Evolutionary conservation across 2,888 invertebrate species (phyloP), one percentile per base, ranked within the genome.

Genomic region (Eurois occulta): DNA sequence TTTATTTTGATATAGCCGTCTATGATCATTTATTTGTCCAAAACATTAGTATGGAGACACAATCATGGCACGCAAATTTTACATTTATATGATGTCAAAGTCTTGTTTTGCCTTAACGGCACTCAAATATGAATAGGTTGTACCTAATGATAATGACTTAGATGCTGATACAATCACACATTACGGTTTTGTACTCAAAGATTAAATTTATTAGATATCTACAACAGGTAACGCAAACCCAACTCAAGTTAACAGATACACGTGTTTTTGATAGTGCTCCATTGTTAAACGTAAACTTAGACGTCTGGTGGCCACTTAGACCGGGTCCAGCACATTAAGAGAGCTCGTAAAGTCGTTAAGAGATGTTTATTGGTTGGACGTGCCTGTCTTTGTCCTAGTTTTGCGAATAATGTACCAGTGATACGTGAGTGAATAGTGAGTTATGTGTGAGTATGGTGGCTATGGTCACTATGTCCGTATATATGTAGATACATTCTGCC

Each of bases 331-430:
- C 88, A 91, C 93, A 93, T 94, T 94, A 93, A 92, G 92, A 90
- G 89, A 89, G 90, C 89, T 92, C 91, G 90, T 91, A 86, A 88
- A 91, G 91, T 92, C 91, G 92, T 95, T 94, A 93, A 90, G 88
- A 88, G 88, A 93, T 93, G 93, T 94, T 94, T 95, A 95, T 94
- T 91, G 92, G 90, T 64, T 32, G 83, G 79, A 92, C 94, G 94
- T 95, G 95, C 91, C 89, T 87, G 89, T 89, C 87, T 91, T 88
- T 88, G 90, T 87, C 87, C 91, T 83, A 88, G 86, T 89, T 88
- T 78, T 80, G 75, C 70, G 78, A 88, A 90, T 90, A 90, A 90
- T 88, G 86, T 85, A 74, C 76, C 81, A 46, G 79, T 46, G 74
- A 84, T 79, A 89, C 82, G 83, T 81, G 85, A 55, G 79, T 43